These are phyloP conservation scores for Seriola rivoliana DNA, from an alignment of 2,113 vertebrate species.

Conservation along the genomic window DNA sequence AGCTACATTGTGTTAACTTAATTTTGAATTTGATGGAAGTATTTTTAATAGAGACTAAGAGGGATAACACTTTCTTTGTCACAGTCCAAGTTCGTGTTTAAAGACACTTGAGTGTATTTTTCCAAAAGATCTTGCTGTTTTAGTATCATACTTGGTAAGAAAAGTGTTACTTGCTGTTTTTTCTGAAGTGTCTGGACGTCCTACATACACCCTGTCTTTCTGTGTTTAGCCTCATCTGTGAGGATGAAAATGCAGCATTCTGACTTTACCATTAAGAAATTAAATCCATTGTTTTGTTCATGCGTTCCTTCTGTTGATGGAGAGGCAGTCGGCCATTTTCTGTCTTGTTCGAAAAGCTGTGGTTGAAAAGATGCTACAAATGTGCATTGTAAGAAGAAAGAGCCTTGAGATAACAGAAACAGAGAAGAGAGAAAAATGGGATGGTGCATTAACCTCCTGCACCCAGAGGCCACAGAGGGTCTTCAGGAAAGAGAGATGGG, in stretches of 20 bases:
- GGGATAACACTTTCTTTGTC: background rate
- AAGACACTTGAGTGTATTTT: too few relatives aligned
- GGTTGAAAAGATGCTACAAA: conserved; percentile 18
- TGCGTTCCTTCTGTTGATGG: background rate
- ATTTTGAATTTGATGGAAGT: background rate
- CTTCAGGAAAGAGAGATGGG: conserved; percentile 1
- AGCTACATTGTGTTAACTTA: background rate
- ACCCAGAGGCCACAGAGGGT: conserved; percentile 36
- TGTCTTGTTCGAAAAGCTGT: conserved; percentile 10
- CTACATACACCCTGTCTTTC: background rate
- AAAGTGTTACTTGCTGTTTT: background rate
- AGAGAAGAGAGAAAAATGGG: conserved; percentile 11
- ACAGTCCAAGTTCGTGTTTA: too few relatives aligned
- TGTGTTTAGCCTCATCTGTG: background rate
- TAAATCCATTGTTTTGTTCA: background rate
- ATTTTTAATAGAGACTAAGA: background rate
- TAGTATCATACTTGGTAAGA: background rate
- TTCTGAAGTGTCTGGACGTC: background rate
- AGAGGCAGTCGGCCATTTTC: background rate
- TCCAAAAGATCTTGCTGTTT: background rate
- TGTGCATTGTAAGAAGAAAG: background rate
- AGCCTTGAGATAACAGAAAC: conserved; percentile 35
- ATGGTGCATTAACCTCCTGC: conserved; percentile 68
- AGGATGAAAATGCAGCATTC: background rate
- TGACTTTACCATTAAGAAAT: background rate